phyloP scores from a whole-genome alignment of 1,140 invertebrate genomes.

The Trichonephila clavata region DNA sequence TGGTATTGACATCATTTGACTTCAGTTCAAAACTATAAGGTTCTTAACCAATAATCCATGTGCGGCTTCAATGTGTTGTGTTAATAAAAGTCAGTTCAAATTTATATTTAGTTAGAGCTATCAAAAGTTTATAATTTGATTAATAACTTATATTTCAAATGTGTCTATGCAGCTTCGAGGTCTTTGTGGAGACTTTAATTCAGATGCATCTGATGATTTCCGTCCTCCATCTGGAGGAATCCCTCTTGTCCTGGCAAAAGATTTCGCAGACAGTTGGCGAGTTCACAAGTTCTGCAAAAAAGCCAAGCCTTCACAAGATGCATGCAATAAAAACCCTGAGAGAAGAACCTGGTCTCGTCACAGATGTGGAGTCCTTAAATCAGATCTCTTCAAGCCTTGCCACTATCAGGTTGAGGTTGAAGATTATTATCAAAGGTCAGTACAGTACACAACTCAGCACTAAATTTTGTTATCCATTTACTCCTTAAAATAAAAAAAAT shows the following conservation, averaged over 20 bases:
- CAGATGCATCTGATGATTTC: conserved; percentile 90
- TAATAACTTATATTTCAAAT: too few relatives aligned
- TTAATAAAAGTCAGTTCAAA: too few relatives aligned
- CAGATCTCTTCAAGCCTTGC: conserved; percentile 87
- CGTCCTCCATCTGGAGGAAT: conserved; percentile 88
- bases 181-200: conserved; percentile 95
- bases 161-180: conserved; percentile 86
- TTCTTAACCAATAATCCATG: too few relatives aligned
- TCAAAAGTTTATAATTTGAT: too few relatives aligned
- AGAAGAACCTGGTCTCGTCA: conserved; percentile 89
- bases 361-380: conserved; percentile 89
- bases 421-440: conserved; percentile 84
- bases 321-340: conserved; percentile 88
- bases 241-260: conserved; percentile 86
- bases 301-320: conserved; percentile 82
- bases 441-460: not conserved
- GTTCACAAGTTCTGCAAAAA: conserved; percentile 87
- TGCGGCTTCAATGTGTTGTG: too few relatives aligned
- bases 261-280: conserved; percentile 94
- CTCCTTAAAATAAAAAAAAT: too few relatives aligned
- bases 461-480: too few relatives aligned
- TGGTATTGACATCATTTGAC: too few relatives aligned
- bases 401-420: conserved; percentile 89
- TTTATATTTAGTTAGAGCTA: too few relatives aligned
- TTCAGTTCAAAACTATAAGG: too few relatives aligned